Percentiles rank a stretch among this genome's conserved stretches.
Conservation (phyloP, 1,140 invertebrate species). For the Sycophila sp. region DNA sequence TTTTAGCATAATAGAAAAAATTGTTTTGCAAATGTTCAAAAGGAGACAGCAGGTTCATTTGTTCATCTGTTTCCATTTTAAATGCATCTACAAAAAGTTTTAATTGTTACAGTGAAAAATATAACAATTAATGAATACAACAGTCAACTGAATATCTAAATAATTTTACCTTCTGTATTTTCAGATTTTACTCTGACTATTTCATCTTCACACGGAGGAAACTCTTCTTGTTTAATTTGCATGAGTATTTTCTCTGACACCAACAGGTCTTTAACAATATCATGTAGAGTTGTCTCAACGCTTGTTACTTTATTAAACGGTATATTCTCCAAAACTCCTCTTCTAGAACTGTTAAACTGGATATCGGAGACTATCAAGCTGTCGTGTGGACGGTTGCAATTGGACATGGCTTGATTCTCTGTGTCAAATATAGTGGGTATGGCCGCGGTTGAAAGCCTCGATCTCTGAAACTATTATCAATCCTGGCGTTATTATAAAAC, state of each 20-base stretch:
- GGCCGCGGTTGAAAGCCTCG: background rate
- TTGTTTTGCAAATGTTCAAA: conserved; percentile 20
- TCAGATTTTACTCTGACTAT: background rate
- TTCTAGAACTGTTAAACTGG: background rate
- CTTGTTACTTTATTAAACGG: background rate
- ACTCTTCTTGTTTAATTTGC: conserved; percentile 27
- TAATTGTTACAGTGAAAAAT: background rate
- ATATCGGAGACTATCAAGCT: background rate
- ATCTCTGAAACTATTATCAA: conserved; percentile 11
- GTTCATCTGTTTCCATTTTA: background rate
- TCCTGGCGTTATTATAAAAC: background rate
- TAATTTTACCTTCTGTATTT: conserved; percentile 15
- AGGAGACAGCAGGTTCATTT: background rate
- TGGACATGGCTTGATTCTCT: background rate
- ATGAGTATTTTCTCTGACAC: conserved; percentile 18
- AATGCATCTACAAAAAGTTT: background rate
- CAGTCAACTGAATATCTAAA: background rate
- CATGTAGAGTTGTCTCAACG: background rate
- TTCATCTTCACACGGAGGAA: background rate
- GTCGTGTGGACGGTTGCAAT: background rate
- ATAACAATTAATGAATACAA: background rate
- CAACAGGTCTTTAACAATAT: conserved; percentile 24
- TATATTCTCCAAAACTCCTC: background rate
- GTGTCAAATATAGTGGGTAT: conserved; percentile 30
- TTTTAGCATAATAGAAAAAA: background rate